These are phyloP conservation scores for Lutjanus erythropterus DNA, from an alignment of 2,113 vertebrate genomes.

Conservation along the genomic window DNA sequence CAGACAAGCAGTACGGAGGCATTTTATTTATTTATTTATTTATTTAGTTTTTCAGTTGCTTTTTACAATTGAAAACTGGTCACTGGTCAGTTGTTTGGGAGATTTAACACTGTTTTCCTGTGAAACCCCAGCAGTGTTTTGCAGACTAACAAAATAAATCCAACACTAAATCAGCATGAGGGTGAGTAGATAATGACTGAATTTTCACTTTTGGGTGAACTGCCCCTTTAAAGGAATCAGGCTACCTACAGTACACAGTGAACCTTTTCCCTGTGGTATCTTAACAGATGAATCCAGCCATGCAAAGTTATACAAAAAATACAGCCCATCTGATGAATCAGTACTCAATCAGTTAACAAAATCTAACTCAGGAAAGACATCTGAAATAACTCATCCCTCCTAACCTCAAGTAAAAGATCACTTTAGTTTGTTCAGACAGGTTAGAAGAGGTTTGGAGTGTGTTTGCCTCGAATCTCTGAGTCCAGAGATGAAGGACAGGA, in stretches of 20 bases:
- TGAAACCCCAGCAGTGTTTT: too few relatives aligned
- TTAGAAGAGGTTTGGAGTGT: conserved; percentile 8
- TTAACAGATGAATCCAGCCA: neutral
- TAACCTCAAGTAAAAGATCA: neutral
- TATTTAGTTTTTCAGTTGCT: too few relatives aligned
- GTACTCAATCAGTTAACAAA: neutral
- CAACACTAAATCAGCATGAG: too few relatives aligned
- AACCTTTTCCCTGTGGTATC: neutral
- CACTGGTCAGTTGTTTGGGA: too few relatives aligned
- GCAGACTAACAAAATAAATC: too few relatives aligned
- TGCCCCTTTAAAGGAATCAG: too few relatives aligned
- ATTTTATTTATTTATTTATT: too few relatives aligned
- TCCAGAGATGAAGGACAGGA: conserved; percentile 53
- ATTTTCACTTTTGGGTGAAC: too few relatives aligned
- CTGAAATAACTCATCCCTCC: neutral
- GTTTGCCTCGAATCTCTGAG: conserved; percentile 10
- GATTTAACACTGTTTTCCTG: too few relatives aligned
- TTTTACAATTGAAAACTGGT: too few relatives aligned
- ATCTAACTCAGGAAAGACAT: neutral
- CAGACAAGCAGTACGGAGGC: too few relatives aligned
- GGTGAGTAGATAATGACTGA: too few relatives aligned
- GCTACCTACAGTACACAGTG: neutral
- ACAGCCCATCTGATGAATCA: neutral
- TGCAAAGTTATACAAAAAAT: neutral
- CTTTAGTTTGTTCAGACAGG: neutral